Evolutionary conservation across 2,888 invertebrate genomes (phyloP), one percentile per base, ranked within the genome.

Genomic region (Drosophila conformis): DNA sequence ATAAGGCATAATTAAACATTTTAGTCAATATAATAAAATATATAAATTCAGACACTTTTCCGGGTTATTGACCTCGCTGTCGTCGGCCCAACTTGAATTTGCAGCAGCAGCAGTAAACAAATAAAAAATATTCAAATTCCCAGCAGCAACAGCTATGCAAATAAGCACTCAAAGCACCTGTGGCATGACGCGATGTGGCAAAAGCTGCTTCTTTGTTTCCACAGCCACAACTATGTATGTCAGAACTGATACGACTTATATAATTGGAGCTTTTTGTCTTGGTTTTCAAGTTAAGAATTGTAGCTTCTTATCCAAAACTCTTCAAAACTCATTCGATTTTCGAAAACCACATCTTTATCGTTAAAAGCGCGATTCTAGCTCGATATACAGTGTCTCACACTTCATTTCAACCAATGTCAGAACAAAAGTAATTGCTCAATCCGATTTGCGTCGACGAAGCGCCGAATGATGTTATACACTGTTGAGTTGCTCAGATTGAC

Each of bases 251-350:
- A 0, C 4, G 46, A 46, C 15, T 0, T 15, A 25, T 18, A 8
- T 0, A 18, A 18, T 46, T 0, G 2, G 0, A 0, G 25, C 15
- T 46, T 8, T 11, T 46, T 2, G 15, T 15, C 7, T 46, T 18
- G 8, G 15, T 4, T 21, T 46, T 13, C 46, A 13, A 1, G 7
- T 46, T 18, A 0, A 21, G 7, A 46, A 4, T 46, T 3, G 13
- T 15, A 25, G 4, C 4, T 4, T 18, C 38, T 38, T 10, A 38
- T 36, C 15, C 36, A 36, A 6, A 2, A 38, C 4, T 46, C 1
- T 15, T 15, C 7, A 8, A 25, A 21, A 46, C 15, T 46, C 4
- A 7, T 4, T 21, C 1, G 21, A 21, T 42, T 42, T 42, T 21
- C 13, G 13, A 42, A 21, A 42, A 13, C 6, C 13, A 7, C 21